Percentiles rank a stretch among this genome's conserved stretches.
phyloP scores from a whole-genome alignment of 2,888 invertebrate genomes.

The Drosophila neotestacea region DNA sequence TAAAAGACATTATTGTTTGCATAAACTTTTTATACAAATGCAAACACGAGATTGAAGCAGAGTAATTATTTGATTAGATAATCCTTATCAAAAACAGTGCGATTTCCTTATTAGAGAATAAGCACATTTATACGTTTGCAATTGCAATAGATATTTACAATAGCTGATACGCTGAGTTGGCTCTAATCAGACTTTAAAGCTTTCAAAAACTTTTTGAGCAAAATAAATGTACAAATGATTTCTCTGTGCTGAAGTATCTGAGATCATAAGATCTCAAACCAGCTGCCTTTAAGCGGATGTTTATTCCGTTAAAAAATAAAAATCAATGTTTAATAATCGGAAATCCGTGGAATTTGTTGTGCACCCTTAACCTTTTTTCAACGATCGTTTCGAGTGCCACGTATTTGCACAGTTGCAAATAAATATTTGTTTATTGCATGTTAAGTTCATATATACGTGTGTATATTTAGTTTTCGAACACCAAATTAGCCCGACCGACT shows the following conservation, averaged over 20 bases:
- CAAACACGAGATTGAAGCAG: conserved; percentile 1
- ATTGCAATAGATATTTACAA: not conserved
- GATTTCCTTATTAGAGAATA: not conserved
- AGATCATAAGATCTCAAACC: conserved; percentile 1
- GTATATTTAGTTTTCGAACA: conserved; percentile 33
- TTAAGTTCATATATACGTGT: conserved; percentile 20
- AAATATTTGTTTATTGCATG: conserved; percentile 49
- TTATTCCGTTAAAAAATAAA: conserved; percentile 7
- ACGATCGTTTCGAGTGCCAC: conserved; percentile 11
- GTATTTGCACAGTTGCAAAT: conserved; percentile 41
- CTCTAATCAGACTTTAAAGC: not conserved
- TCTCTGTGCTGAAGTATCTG: conserved; percentile 6
- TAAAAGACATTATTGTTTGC: not conserved
- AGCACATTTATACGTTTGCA: not conserved
- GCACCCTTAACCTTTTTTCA: conserved; percentile 14
- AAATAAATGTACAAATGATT: conserved; percentile 8
- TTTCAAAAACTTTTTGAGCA: not conserved
- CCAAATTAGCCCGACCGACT: conserved; percentile 32
- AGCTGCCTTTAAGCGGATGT: conserved; percentile 19
- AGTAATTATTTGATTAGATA: conserved; percentile 9
- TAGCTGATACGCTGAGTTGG: not conserved
- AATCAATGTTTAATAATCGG: conserved; percentile 23
- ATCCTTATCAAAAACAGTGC: conserved; percentile 1
- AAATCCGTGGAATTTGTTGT: conserved; percentile 31
- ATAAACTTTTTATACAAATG: not conserved